phyloP scores from a whole-genome alignment of 2,888 invertebrate genomes.

The Cartodere bifasciata region DNA sequence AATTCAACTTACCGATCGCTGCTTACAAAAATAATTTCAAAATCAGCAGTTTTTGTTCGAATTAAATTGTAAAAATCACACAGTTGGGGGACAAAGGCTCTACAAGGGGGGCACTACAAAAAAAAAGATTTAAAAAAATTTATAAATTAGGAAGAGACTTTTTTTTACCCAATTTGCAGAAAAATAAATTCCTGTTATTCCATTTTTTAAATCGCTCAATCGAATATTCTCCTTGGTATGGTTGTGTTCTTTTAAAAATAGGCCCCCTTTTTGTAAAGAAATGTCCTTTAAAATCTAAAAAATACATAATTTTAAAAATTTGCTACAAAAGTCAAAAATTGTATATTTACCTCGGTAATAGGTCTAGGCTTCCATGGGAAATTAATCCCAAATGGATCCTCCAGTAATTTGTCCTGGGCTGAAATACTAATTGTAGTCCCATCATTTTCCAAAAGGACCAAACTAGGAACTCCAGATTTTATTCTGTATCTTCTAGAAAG shows the following conservation, averaged over 20 bases:
- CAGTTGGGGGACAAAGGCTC: slow-evolving; percentile 69
- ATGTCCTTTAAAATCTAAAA: slow-evolving; percentile 38
- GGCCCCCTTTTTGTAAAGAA: slow-evolving; percentile 28
- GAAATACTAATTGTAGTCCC: slow-evolving; percentile 49
- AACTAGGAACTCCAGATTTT: slow-evolving; percentile 61
- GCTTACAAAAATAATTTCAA: slow-evolving; percentile 75
- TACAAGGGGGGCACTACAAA: slow-evolving; percentile 74
- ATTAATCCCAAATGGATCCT: slow-evolving; percentile 49
- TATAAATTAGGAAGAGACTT: too few relatives aligned
- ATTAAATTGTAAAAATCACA: slow-evolving; percentile 60
- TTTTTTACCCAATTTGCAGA: slow-evolving; percentile 91
- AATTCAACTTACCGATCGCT: slow-evolving; percentile 57
- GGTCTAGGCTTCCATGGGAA: slow-evolving; percentile 74
- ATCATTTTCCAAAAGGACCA: slow-evolving; percentile 55
- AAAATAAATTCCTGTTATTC: slow-evolving; percentile 69
- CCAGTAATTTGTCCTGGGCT: slow-evolving; percentile 51
- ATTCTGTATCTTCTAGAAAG: slow-evolving; percentile 65
- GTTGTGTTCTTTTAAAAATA: slow-evolving; percentile 26
- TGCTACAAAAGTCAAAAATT: neutral
- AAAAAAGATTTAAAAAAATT: too few relatives aligned
- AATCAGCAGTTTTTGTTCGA: slow-evolving; percentile 53
- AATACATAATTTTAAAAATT: slow-evolving; percentile 5
- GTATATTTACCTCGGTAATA: slow-evolving; percentile 38
- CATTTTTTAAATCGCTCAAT: slow-evolving; percentile 48
- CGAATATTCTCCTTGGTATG: slow-evolving; percentile 18